Conservation (phyloP, 1,140 invertebrate species). For the Hormaphis cornu region DNA sequence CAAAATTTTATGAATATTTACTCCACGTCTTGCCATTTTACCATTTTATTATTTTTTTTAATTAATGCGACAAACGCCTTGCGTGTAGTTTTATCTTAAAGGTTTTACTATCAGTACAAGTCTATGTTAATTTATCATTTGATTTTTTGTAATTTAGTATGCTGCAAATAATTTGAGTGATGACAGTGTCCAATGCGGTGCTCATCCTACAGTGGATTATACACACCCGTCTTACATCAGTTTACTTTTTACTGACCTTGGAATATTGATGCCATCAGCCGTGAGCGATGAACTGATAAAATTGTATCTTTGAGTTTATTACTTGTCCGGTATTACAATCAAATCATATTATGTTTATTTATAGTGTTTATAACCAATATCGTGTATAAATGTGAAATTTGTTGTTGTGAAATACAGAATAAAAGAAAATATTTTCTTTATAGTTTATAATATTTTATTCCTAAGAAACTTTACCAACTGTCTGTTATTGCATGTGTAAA, state of each 20-base stretch:
- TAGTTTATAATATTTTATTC: too few species aligned
- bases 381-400: not conserved
- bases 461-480: too few species aligned
- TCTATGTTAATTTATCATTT: too few species aligned
- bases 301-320: constrained; percentile 65
- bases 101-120: too few species aligned
- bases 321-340: not conserved
- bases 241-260: constrained; percentile 88
- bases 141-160: constrained; percentile 72
- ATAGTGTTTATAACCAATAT: too few species aligned
- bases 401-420: not conserved
- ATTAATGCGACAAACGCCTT: too few species aligned
- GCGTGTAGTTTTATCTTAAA: too few species aligned
- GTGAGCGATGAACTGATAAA: constrained; percentile 96
- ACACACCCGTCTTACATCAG: constrained; percentile 90
- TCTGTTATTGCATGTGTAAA: too few species aligned
- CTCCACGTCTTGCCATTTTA: too few species aligned
- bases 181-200: constrained; percentile 54
- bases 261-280: constrained; percentile 87
- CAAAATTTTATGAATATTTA: too few species aligned
- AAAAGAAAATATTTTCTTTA: too few species aligned
- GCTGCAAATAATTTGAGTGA: constrained; percentile 49
- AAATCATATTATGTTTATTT: not conserved
- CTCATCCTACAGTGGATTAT: constrained; percentile 89
- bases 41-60: too few species aligned